Conservation (phyloP, 2,113 vertebrate genomes). For the Semicossyphus pulcher region DNA sequence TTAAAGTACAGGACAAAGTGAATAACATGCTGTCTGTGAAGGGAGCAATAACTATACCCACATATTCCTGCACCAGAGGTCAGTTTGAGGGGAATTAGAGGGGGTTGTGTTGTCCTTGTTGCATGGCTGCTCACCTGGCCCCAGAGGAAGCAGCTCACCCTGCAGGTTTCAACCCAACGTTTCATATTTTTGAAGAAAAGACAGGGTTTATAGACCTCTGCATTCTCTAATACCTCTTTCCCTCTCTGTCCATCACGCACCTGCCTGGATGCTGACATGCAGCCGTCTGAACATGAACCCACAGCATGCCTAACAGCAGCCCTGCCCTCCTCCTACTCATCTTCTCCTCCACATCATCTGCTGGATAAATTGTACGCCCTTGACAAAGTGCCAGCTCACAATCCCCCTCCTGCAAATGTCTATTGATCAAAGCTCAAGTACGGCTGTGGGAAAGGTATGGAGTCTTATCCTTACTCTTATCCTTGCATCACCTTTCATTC, state of each 20-base stretch:
- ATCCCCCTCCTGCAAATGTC: conserved; percentile 48
- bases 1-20: conserved; percentile 37
- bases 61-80: conserved; percentile 47
- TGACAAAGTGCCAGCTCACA: conserved; percentile 68
- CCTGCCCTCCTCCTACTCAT: conserved; percentile 32
- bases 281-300: conserved; percentile 56
- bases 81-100: conserved; percentile 53
- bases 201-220: not conserved
- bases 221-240: not conserved
- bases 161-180: conserved; percentile 38
- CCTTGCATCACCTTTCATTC: conserved; percentile 28
- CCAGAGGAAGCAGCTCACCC: conserved; percentile 23
- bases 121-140: conserved; percentile 31
- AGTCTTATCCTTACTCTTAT: conserved; percentile 35
- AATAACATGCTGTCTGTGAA: conserved; percentile 26
- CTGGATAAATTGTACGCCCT: conserved; percentile 72
- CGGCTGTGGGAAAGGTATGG: conserved; percentile 42
- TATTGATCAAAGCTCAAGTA: conserved; percentile 60
- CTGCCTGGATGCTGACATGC: conserved; percentile 58
- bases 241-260: conserved; percentile 47
- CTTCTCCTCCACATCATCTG: conserved; percentile 59
- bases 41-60: conserved; percentile 4
- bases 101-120: conserved; percentile 26
- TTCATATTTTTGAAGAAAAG: conserved; percentile 3
- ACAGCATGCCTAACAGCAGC: conserved; percentile 59